phyloP scores from a whole-genome alignment of 64 coral and sea anemone genomes.

The Stylophora pistillata region DNA sequence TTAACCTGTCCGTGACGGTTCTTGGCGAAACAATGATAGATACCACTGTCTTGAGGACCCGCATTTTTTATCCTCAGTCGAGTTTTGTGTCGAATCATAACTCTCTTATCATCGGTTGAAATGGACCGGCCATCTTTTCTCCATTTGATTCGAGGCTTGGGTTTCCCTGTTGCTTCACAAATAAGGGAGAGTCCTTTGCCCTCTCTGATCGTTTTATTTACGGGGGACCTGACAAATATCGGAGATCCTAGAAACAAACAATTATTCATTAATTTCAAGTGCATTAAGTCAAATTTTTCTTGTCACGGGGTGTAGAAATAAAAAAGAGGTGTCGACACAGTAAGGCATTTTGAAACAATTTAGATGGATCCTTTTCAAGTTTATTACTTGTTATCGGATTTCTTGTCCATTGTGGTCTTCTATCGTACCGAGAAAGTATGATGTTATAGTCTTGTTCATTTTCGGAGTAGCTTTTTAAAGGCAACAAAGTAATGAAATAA shows the following conservation, averaged over 20 bases:
- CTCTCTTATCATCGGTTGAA: constrained; percentile 16
- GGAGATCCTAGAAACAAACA: background rate
- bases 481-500: no score
- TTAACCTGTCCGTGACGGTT: constrained; percentile 22
- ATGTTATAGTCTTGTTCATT: no score
- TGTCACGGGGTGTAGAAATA: background rate
- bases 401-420: no score
- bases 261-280: background rate
- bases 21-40: constrained; percentile 83
- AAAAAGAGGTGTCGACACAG: background rate
- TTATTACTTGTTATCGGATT: no score
- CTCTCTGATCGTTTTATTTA: background rate
- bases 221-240: background rate
- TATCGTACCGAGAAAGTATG: no score
- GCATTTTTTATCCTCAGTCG: constrained; percentile 66
- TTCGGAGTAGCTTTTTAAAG: no score
- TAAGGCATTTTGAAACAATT: background rate
- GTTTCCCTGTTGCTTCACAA: constrained; percentile 67
- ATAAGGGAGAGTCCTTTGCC: constrained; percentile 51
- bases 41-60: constrained; percentile 25
- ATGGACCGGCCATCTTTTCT: constrained; percentile 70
- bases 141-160: constrained; percentile 79
- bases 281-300: background rate
- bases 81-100: constrained; percentile 8
- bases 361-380: background rate